phyloP scores from a whole-genome alignment of 35 echinoderm and acorn worm genomes.

The Ophioderma brevispina region DNA sequence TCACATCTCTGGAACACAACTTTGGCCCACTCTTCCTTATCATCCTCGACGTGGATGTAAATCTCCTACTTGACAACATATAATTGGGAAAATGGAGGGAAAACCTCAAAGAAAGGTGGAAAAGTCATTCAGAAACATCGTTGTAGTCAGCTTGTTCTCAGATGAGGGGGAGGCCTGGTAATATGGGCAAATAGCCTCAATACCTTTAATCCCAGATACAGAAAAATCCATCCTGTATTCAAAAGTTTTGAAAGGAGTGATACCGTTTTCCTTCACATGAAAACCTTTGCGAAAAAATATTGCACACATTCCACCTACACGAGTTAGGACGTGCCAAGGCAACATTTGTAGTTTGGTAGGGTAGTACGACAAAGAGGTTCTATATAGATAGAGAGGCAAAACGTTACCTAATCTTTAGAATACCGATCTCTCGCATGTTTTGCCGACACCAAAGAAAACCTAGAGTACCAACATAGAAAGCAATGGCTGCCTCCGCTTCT shows the following conservation, averaged over 20 bases:
- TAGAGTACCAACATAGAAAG: too few species aligned
- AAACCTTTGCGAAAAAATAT: too few species aligned
- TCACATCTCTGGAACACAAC: not conserved
- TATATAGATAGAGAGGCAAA: too few species aligned
- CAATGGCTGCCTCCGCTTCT: too few species aligned
- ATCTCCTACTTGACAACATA: not conserved
- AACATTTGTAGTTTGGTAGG: too few species aligned
- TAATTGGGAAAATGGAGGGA: not conserved
- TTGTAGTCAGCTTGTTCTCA: not conserved
- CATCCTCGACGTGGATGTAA: slow-evolving; percentile 21
- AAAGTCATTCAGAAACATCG: slow-evolving; percentile 10
- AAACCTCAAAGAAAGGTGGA: not conserved
- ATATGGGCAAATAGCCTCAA: not conserved
- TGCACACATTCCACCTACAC: too few species aligned
- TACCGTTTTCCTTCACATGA: too few species aligned
- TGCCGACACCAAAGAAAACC: too few species aligned
- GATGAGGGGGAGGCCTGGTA: not conserved
- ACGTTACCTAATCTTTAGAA: too few species aligned
- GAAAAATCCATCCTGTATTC: slow-evolving; percentile 9
- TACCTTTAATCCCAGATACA: not conserved
- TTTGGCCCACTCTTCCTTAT: not conserved
- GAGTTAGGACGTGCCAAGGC: too few species aligned
- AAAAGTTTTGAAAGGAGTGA: slow-evolving; percentile 31
- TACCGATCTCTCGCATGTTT: too few species aligned
- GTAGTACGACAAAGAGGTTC: too few species aligned